Percentiles rank a stretch among this genome's conserved stretches.
phyloP scores from a whole-genome alignment of 2,797 vertebrate species.

The Aplochiton taeniatus region DNA sequence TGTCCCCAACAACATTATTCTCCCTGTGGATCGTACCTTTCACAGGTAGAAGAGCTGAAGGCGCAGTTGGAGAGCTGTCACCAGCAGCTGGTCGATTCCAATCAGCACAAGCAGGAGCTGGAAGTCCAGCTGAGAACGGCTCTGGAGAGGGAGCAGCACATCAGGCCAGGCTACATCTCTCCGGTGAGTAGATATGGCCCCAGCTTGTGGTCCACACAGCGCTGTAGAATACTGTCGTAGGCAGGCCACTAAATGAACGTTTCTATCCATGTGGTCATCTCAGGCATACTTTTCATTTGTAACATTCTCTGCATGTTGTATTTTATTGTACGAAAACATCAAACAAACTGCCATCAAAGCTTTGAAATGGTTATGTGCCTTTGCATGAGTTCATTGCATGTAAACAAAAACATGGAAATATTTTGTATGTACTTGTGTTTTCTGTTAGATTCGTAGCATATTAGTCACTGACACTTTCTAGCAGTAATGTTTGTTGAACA shows the following conservation, averaged over 20 bases:
- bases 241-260: slow-evolving; percentile 7
- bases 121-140: slow-evolving; percentile 76
- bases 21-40: not conserved
- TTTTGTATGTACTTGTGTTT: slow-evolving; percentile 49
- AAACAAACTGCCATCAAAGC: slow-evolving; percentile 63
- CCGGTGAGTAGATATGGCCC: slow-evolving; percentile 68
- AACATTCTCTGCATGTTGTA: slow-evolving; percentile 79
- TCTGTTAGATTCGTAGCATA: slow-evolving; percentile 30
- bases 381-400: slow-evolving; percentile 84
- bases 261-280: slow-evolving; percentile 6
- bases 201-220: not conserved
- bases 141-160: slow-evolving; percentile 75
- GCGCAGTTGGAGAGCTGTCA: slow-evolving; percentile 77
- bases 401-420: slow-evolving; percentile 51
- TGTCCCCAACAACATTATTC: not conserved
- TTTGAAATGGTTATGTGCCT: slow-evolving; percentile 54
- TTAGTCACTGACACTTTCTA: slow-evolving; percentile 52
- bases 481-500: slow-evolving; percentile 36
- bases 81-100: slow-evolving; percentile 78
- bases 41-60: slow-evolving; percentile 82
- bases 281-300: slow-evolving; percentile 55
- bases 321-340: slow-evolving; percentile 59
- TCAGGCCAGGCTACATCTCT: slow-evolving; percentile 79
- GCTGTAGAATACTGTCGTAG: slow-evolving; percentile 7
- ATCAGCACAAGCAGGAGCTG: slow-evolving; percentile 77